Evolutionary conservation across 1,140 invertebrate genomes (phyloP), one percentile per base, ranked within the genome.

Genomic region (Trachymyrmex septentrionalis): DNA sequence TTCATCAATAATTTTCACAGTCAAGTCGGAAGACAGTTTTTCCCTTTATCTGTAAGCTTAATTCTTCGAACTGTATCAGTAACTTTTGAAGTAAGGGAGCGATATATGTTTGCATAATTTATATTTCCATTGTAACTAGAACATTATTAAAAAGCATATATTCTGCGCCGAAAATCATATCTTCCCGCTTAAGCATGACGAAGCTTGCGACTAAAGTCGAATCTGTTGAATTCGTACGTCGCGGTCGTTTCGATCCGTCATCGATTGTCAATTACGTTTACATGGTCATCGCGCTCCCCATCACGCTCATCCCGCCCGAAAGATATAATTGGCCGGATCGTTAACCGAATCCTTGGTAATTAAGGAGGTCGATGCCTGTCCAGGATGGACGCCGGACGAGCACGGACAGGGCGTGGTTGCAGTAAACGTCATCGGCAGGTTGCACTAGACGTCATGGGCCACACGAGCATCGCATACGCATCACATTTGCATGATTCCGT

Each of bases 391-490:
- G 87, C 89, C 87, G 88, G 81, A 87, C 85, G 86, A 86, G 91
- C 92, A 92, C 92, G 91, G 87, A 91, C 92, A 93, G 91, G 93
- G 91, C 92, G 92, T 93, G 92, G 92, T 91, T 91, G 88, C 92
- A 92, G 93, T 93, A 93, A 94, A 93, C 90, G 93, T 94, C 94
- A 94, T 89, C 87, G 73, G 88, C 94, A 94, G 92, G 86, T n/a
- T n/a, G 67, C 92, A 94, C 93, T 94, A 93, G 91, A 94, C 90
- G 93, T 94, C 93, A 94, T 64, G 84, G 81, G 90, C 92, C 93
- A 92, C 92, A 82, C 89, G 85, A 89, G 88, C 89, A 91, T 93
- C 92, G 89, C 92, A 90, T 88, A 92, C 90, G 93, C 91, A 90
- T 93, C 92, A 75, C 85, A 92, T 94, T 93, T 93, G 92, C 92